Percentiles rank a stretch among this genome's conserved stretches.
Evolutionary conservation across 2,888 invertebrate species (phyloP).

Genomic region (Protophormia terraenovae): DNA sequence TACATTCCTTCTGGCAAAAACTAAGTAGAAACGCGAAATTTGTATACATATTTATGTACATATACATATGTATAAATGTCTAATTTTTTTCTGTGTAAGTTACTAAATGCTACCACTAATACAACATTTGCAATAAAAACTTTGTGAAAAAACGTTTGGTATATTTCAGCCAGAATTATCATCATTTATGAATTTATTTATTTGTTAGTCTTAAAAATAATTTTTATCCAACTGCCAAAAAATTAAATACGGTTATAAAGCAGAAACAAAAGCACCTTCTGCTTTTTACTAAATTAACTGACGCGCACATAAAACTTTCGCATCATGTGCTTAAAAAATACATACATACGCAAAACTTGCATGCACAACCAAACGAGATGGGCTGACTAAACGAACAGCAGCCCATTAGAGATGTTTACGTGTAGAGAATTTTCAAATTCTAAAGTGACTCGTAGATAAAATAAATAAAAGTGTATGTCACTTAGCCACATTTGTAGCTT

Average conservation of each 20-base stretch:
- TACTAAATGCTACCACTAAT: background rate
- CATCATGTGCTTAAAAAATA: slow-evolving; percentile 6
- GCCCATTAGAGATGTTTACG: slow-evolving; percentile 3
- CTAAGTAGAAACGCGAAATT: background rate
- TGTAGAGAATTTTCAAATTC: background rate
- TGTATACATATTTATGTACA: background rate
- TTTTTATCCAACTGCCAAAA: slow-evolving; percentile 46
- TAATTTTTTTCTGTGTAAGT: too few relatives aligned
- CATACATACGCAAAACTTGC: background rate
- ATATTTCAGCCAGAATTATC: background rate
- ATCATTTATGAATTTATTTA: slow-evolving; percentile 8
- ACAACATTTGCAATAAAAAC: background rate
- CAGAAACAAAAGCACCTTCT: slow-evolving; percentile 65
- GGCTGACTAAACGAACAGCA: background rate
- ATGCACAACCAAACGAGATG: background rate
- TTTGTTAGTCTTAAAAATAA: background rate
- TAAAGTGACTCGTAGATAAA: too few relatives aligned
- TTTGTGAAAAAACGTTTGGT: background rate
- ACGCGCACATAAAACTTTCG: slow-evolving; percentile 51
- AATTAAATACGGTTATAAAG: slow-evolving; percentile 76
- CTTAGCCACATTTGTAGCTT: too few relatives aligned
- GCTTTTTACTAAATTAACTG: slow-evolving; percentile 66
- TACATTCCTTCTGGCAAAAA: background rate
- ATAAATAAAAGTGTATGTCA: too few relatives aligned
- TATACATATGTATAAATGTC: background rate